phyloP scores from a whole-genome alignment of 2,797 vertebrate genomes.

The Chaenodraco wilsoni region DNA sequence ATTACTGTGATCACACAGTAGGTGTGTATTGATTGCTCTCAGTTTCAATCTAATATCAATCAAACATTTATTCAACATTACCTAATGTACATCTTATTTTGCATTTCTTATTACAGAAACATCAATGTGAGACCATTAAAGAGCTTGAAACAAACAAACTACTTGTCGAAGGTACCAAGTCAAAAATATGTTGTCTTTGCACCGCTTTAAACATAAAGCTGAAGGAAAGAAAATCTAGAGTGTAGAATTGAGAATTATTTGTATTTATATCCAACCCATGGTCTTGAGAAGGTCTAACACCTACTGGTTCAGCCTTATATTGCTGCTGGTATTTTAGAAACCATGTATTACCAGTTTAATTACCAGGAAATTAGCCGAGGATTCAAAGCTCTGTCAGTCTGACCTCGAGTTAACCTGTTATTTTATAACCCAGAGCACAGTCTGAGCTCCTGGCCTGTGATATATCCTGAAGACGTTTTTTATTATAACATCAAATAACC shows the following conservation, averaged over 20 bases:
- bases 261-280: background rate
- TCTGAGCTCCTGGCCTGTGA: background rate
- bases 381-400: slow-evolving; percentile 6
- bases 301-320: background rate
- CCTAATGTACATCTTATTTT: background rate
- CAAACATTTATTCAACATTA: slow-evolving; percentile 1
- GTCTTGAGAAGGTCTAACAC: slow-evolving; percentile 2
- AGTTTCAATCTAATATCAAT: background rate
- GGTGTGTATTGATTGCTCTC: background rate
- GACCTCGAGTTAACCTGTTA: background rate
- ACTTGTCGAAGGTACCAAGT: background rate
- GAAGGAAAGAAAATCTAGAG: too few species aligned
- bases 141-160: background rate
- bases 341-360: background rate
- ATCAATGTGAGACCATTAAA: background rate
- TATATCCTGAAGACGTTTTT: background rate
- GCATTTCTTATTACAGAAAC: background rate
- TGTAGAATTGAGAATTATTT: background rate
- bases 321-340: background rate
- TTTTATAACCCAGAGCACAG: slow-evolving; percentile 6
- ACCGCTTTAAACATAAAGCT: background rate
- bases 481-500: background rate
- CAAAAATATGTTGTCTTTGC: background rate
- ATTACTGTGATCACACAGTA: background rate
- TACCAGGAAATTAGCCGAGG: background rate